phyloP scores from a whole-genome alignment of 2,797 vertebrate genomes.

The Pseudochirops corinnae region DNA sequence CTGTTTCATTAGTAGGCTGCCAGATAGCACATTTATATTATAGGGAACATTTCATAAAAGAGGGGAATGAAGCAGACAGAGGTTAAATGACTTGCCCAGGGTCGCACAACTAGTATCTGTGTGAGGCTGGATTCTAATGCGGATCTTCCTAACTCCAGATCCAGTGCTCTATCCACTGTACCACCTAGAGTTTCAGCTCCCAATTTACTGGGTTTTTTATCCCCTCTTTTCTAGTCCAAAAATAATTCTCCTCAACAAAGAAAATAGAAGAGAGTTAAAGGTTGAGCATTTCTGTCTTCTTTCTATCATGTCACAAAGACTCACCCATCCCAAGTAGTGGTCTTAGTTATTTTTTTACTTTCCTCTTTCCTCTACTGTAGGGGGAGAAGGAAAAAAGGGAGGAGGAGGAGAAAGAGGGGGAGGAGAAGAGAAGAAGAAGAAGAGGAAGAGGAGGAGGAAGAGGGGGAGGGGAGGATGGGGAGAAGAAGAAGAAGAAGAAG shows the following conservation, averaged over 20 bases:
- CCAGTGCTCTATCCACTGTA: neutral
- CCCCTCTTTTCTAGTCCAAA: neutral
- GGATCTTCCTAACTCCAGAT: neutral
- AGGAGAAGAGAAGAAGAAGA: neutral
- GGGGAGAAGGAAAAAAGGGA: neutral
- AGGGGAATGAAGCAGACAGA: neutral
- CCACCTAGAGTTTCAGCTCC: neutral
- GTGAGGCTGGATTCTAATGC: neutral
- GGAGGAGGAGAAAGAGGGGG: rapidly evolving
- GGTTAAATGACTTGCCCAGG: neutral
- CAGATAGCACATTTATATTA: neutral
- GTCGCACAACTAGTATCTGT: neutral
- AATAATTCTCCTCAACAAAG: neutral
- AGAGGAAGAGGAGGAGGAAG: rapidly evolving
- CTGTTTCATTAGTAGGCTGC: neutral
- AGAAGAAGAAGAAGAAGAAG: neutral
- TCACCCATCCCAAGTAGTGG: neutral
- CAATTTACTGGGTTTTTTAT: neutral
- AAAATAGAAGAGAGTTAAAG: neutral
- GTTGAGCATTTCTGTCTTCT: neutral
- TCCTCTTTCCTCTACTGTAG: neutral
- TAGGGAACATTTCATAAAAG: neutral
- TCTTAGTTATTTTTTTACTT: neutral
- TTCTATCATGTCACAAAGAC: neutral
- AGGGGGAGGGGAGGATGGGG: too few species aligned